phyloP scores from a whole-genome alignment of 2,888 invertebrate genomes.

The Tipula unca region DNA sequence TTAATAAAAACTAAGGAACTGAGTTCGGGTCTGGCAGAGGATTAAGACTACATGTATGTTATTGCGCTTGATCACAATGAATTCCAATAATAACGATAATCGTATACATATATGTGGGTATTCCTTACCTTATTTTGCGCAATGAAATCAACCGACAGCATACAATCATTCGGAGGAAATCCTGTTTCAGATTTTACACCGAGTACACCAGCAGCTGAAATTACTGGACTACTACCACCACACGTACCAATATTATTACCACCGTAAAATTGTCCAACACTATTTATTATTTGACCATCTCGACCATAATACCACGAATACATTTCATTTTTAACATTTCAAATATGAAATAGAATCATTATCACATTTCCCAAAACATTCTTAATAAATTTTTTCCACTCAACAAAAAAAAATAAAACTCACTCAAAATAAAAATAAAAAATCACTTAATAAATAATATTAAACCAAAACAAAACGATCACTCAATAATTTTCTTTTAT shows the following conservation, averaged over 20 bases:
- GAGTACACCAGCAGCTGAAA: not conserved
- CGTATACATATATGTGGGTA: too few relatives aligned
- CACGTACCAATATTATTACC: too few relatives aligned
- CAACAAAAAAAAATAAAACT: not conserved
- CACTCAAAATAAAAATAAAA: not conserved
- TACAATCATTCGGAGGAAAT: not conserved
- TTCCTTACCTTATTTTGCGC: not conserved
- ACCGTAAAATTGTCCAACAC: constrained; percentile 16
- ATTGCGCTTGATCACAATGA: too few relatives aligned
- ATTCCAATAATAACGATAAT: too few relatives aligned
- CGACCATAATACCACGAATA: constrained; percentile 9
- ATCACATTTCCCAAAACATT: not conserved
- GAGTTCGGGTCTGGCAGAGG: too few relatives aligned
- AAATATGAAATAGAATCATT: not conserved
- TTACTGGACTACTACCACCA: not conserved
- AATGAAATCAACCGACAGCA: not conserved
- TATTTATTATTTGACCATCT: constrained; percentile 14
- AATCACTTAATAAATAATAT: not conserved
- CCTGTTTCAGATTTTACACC: not conserved
- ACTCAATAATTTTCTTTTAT: not conserved
- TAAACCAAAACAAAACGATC: not conserved
- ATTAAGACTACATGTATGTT: too few relatives aligned
- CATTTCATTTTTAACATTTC: constrained; percentile 17
- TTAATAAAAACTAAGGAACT: too few relatives aligned
- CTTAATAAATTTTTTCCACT: not conserved